Evolutionary conservation across 2,113 vertebrate species (phyloP).

Genomic region (Labeo catla): DNA sequence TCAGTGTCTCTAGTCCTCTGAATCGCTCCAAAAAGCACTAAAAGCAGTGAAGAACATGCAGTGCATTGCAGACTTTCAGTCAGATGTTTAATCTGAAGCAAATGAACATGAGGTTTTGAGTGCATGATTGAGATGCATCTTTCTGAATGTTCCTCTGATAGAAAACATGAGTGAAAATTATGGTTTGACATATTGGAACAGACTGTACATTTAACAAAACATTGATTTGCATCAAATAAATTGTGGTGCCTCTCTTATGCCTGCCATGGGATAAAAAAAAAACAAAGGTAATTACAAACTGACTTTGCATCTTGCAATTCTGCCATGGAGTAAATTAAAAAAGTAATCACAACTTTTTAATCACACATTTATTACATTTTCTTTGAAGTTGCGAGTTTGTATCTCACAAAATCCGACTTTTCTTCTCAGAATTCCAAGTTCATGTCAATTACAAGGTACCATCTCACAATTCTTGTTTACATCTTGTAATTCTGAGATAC

Average conservation of each 20-base stretch:
- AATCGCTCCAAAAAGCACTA: background rate
- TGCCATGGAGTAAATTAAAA: too few relatives aligned
- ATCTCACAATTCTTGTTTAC: too few relatives aligned
- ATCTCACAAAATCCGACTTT: too few relatives aligned
- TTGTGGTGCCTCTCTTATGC: background rate
- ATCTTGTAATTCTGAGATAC: too few relatives aligned
- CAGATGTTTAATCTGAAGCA: background rate
- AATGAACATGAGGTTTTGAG: background rate
- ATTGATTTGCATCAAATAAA: background rate
- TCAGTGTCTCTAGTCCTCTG: conserved; percentile 6
- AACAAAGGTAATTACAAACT: too few relatives aligned
- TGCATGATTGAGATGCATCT: background rate
- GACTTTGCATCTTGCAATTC: too few relatives aligned
- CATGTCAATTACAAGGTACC: too few relatives aligned
- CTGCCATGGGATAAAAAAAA: too few relatives aligned
- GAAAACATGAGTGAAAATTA: background rate
- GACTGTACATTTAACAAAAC: background rate
- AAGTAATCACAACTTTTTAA: too few relatives aligned
- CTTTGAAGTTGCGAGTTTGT: too few relatives aligned
- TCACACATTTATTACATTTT: too few relatives aligned
- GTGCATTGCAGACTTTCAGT: background rate
- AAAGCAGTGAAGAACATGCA: background rate
- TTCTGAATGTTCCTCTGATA: background rate
- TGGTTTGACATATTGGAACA: background rate
- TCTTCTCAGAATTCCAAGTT: too few relatives aligned